Base-by-base conservation (phyloP, 2,113 vertebrate species). In the Pelmatolapia mariae region DNA sequence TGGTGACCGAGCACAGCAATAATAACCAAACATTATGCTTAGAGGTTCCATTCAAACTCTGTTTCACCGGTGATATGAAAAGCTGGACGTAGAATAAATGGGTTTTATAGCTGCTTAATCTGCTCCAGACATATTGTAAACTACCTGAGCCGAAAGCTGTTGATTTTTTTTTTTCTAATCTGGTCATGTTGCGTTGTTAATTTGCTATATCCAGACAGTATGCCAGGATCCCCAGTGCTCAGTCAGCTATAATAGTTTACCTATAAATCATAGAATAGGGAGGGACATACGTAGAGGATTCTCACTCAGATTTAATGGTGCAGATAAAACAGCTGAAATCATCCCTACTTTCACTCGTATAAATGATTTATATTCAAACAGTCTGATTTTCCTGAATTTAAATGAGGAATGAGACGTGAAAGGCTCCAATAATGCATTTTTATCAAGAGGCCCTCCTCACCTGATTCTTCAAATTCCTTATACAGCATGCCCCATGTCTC, bases 381-480 rank as follows among this genome's bases (percentile, higher is more conserved):
- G 38, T 82, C 47, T 11, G 68, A 89, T 84, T 83, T 82, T 31
- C 31, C 56, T 86, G 40, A 80, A 73, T 83, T 86, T 29, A 26
- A 22, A 88, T 80, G 66, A 87, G 73, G 7, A 8, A 66, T 86
- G 81, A 4, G 33, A 85, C 2, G 11, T 47, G 45, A 80, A 54
- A 45, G 9, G 11, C 80, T 29, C 31, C 9, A 31, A 31, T 19
- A 63, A 68, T 83, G 71, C 22, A 71, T 88, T 76, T 47, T 88
- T 82, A 79, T 84, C 9, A 36, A 9, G 40, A 78, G 4, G 18
- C 7, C 2, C 24, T 68, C 38, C 83, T 82, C 94, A 99, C 98
- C 98, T 90, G 98, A 98, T 82, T 99, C 98, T 87, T 98, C 98
- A 93, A 99, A 99, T 91, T 99, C 98, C 68, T 95, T 97, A 90